A percentile compares a stretch with the other conserved stretches of the same genome.
These are phyloP conservation scores for Microcebus jonahi DNA, from an alignment of 2,113 vertebrate species.

Conservation along the genomic window DNA sequence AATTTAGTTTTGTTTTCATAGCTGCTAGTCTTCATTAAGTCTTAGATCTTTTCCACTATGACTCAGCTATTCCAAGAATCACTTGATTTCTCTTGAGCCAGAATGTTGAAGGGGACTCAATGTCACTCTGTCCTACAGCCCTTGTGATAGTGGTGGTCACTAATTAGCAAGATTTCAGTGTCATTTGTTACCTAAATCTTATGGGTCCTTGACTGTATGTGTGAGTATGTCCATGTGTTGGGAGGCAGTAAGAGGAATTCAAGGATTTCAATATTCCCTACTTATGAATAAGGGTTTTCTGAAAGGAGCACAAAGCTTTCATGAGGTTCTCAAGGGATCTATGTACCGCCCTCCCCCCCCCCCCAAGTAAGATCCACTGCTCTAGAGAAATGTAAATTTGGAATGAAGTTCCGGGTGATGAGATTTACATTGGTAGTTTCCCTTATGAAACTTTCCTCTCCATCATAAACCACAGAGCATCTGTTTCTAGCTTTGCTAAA, in stretches of 20 bases:
- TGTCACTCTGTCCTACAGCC: neutral
- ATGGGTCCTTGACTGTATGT: neutral
- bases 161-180: neutral
- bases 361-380: neutral
- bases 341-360: neutral
- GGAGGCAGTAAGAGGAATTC: neutral
- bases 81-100: neutral
- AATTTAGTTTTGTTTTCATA: conserved; percentile 23
- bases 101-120: neutral
- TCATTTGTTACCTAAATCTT: neutral
- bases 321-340: neutral
- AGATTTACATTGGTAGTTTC: neutral
- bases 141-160: neutral
- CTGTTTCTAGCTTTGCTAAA: neutral
- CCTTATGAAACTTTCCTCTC: neutral
- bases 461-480: neutral
- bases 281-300: neutral
- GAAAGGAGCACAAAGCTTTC: neutral
- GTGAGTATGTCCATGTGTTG: neutral
- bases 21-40: neutral
- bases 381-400: neutral
- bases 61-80: neutral
- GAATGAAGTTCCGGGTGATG: neutral
- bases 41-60: conserved; percentile 8
- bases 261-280: neutral